Evolutionary conservation across 2,113 vertebrate genomes (phyloP), one percentile per base, ranked within the genome.

Genomic region (Antigone vipio): DNA sequence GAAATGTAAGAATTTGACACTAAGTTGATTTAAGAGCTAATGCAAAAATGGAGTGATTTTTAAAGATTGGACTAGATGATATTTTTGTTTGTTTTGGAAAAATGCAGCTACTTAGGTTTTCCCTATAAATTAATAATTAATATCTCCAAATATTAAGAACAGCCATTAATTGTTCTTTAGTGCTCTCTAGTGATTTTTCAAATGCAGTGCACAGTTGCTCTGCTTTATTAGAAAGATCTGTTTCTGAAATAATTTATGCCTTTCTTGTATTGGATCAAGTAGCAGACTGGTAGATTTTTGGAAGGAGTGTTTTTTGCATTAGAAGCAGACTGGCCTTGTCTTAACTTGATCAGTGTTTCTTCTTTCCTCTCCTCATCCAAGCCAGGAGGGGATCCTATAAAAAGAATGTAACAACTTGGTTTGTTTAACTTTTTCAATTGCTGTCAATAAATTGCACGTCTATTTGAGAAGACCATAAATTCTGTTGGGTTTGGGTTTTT

Each of bases 181-280:
- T 96, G 92, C 96, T 94, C 96, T 91, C 96, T 96, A 94, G 95
- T 97, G 96, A 92, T 79, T 94, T 94, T 89, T 87, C 59, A 92
- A 92, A 81, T 85, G 88, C 80, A 94, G 60, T 78, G 42, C 93
- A 75, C 10, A 21, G 35, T 81, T 95, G 18, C 30, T 81, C 10
- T 73, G 44, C 45, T 55, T 67, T 49, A 77, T 80, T 69, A 67
- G 27, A 94, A 71, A 74, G 60, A 26, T 47, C 67, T 88, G 47
- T 22, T 83, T 86, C 72, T 84, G 60, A 84, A 86, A 68, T 78
- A 0, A 47, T 52, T 64, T 82, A 11, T 71, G 12, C 6, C 81
- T 88, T 84, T 29, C 52, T 77, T 77, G 5, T 49, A 9, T 34
- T 85, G 62, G 22, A 32, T 85, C 0, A 1, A 76, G 38, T 27